These are phyloP conservation scores for Elephantulus edwardii DNA, from an alignment of 2,113 vertebrate species.

Conservation along the genomic window DNA sequence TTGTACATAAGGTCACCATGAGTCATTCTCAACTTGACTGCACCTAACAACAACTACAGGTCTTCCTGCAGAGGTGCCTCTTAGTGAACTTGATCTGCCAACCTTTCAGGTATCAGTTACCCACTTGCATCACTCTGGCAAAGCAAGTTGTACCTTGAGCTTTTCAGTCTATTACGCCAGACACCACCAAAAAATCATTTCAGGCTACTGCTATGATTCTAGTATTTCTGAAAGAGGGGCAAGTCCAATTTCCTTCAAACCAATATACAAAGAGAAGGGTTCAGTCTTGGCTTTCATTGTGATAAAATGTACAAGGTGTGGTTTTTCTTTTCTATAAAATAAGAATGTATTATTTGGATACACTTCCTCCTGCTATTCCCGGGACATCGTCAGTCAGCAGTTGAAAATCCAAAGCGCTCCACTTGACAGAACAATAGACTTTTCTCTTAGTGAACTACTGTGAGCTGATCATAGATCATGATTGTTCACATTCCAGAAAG, in stretches of 20 bases:
- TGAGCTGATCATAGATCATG: slow-evolving; percentile 43
- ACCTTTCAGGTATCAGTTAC: too few species aligned
- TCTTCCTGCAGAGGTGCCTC: too few species aligned
- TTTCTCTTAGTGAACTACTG: slow-evolving; percentile 25
- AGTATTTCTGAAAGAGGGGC: not conserved
- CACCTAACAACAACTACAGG: too few species aligned
- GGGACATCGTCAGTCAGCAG: slow-evolving; percentile 1
- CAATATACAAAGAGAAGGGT: not conserved
- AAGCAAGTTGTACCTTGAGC: not conserved
- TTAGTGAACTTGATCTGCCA: too few species aligned
- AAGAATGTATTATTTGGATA: slow-evolving; percentile 43
- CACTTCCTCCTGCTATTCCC: not conserved
- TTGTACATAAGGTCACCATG: too few species aligned
- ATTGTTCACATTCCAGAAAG: slow-evolving; percentile 65
- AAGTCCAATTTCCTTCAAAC: not conserved
- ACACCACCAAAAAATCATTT: not conserved
- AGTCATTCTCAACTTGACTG: too few species aligned
- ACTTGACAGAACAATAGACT: slow-evolving; percentile 30
- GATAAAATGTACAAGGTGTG: slow-evolving; percentile 1
- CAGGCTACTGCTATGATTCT: not conserved
- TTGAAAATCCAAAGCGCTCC: slow-evolving; percentile 46
- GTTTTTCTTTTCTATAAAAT: slow-evolving; percentile 50
- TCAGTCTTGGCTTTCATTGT: not conserved
- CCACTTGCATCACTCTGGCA: too few species aligned
- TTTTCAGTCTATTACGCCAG: not conserved